phyloP scores from a whole-genome alignment of 2,113 vertebrate genomes.

The Motacilla tschutschensis region DNA sequence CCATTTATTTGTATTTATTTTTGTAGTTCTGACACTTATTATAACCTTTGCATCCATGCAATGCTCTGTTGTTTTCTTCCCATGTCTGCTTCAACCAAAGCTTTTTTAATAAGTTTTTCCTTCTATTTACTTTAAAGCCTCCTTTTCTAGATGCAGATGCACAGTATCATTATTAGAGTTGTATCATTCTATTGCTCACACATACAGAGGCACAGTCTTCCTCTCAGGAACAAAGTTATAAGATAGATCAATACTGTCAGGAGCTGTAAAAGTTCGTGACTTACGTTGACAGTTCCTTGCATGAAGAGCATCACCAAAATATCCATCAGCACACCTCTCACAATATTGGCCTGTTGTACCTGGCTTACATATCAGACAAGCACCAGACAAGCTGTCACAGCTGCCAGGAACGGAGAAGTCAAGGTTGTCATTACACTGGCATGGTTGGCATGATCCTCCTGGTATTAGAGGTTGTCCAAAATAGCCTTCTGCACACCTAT shows the following conservation, averaged over 20 bases:
- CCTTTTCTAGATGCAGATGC: neutral
- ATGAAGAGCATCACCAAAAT: constrained; percentile 88
- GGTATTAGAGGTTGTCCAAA: constrained; percentile 84
- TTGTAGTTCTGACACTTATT: constrained; percentile 1
- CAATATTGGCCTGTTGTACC: constrained; percentile 86
- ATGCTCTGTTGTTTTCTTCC: rapidly evolving
- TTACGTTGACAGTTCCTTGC: constrained; percentile 91
- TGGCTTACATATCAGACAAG: constrained; percentile 88
- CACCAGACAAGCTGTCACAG: constrained; percentile 91
- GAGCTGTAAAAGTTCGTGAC: constrained; percentile 70
- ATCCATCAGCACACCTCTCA: constrained; percentile 86
- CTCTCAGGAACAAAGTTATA: constrained; percentile 39
- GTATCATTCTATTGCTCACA: neutral
- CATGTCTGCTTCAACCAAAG: neutral
- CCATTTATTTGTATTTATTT: constrained; percentile 12
- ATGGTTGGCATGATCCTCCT: constrained; percentile 87
- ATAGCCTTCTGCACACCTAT: constrained; percentile 92
- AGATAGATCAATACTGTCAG: constrained; percentile 69
- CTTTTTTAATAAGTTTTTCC: neutral
- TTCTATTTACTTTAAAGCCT: neutral
- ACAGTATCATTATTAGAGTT: neutral
- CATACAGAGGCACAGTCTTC: constrained; percentile 6
- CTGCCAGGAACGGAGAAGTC: constrained; percentile 85
- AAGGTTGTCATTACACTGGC: constrained; percentile 90
- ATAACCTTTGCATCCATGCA: neutral